A percentile compares a stretch with the other conserved stretches of the same genome.
Conservation (phyloP, 2,113 vertebrate genomes). For the Sialia sialis region DNA sequence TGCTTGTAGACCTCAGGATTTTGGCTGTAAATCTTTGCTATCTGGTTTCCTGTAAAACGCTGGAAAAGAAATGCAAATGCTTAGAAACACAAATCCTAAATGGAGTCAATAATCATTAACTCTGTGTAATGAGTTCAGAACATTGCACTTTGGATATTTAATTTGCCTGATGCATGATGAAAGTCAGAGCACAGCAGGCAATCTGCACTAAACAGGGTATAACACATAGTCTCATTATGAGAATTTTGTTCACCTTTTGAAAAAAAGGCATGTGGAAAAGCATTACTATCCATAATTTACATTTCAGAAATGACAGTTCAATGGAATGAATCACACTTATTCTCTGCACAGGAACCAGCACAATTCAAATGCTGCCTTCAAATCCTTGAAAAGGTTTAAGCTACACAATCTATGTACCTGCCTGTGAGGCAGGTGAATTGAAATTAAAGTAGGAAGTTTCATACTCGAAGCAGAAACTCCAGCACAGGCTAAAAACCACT, state of each 20-base stretch:
- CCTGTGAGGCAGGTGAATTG: background rate
- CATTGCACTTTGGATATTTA: constrained; percentile 33
- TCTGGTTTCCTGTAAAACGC: constrained; percentile 98
- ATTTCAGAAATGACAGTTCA: constrained; percentile 51
- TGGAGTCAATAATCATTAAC: constrained; percentile 62
- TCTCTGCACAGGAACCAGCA: background rate
- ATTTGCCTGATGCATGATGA: constrained; percentile 22
- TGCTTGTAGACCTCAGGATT: constrained; percentile 73
- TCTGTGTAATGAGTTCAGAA: constrained; percentile 33
- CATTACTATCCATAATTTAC: constrained; percentile 39
- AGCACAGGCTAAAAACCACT: background rate
- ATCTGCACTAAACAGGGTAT: constrained; percentile 41
- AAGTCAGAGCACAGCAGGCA: constrained; percentile 44
- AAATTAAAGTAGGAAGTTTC: background rate
- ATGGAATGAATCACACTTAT: background rate
- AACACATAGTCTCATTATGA: constrained; percentile 50
- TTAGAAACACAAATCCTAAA: constrained; percentile 56
- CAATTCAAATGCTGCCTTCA: background rate
- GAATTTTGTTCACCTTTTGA: constrained; percentile 60
- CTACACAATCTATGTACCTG: background rate
- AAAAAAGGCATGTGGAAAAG: constrained; percentile 14
- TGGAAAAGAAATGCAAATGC: constrained; percentile 67
- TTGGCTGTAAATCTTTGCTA: constrained; percentile 84
- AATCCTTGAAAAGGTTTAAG: background rate
- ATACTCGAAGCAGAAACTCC: background rate